Conservation (phyloP, 2,113 vertebrate genomes). For the Phalacrocorax carbo region DNA sequence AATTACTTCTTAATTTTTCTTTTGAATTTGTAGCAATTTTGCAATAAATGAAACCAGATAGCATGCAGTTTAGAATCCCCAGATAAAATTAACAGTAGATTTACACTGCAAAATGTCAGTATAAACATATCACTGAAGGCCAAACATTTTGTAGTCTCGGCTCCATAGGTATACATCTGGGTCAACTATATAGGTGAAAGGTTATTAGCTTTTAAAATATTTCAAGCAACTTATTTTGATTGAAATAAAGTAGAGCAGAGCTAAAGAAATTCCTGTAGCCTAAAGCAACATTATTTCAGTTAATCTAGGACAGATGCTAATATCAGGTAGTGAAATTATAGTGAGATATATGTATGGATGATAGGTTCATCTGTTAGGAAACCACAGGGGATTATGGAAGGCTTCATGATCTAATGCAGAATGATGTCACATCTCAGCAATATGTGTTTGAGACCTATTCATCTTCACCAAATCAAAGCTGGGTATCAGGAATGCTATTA, state of each 20-base stretch:
- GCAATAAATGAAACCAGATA: neutral
- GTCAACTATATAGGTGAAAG: neutral
- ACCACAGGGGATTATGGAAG: neutral
- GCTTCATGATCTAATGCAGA: neutral
- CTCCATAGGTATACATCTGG: neutral
- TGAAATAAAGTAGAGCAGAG: neutral
- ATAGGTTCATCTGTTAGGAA: neutral
- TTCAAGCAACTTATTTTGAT: neutral
- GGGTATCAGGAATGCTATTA: neutral
- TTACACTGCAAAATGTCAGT: neutral
- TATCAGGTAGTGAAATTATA: neutral
- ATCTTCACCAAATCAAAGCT: neutral
- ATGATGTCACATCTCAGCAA: neutral
- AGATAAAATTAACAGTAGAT: neutral
- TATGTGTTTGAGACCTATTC: neutral
- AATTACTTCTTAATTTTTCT: neutral
- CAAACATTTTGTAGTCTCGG: neutral
- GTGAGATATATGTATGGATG: neutral
- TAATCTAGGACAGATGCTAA: neutral
- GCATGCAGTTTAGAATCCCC: neutral
- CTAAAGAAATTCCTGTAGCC: neutral
- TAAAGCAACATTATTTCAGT: neutral
- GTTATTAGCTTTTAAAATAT: neutral
- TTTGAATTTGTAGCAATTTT: neutral
- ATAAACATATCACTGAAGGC: neutral